Base-by-base conservation (phyloP, 2,113 vertebrate species). In the Psilopogon haemacephalus region DNA sequence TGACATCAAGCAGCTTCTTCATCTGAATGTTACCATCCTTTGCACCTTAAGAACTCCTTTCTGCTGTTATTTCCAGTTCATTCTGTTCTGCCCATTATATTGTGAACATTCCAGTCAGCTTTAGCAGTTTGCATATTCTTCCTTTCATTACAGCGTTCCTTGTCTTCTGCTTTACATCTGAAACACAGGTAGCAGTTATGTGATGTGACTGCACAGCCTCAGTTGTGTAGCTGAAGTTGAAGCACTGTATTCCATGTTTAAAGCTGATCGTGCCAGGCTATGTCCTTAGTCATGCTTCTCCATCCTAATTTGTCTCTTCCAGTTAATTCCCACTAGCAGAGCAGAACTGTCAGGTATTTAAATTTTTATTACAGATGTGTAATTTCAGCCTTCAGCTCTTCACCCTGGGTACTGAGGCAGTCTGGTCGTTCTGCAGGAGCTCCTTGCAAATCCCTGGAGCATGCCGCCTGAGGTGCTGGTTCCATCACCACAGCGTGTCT, bases 401-500 rank as follows among this genome's bases (percentile, higher is more conserved):
- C 21, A 14, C 6, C 27, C 42, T 54, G 44, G 15, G 38, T 23
- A 24, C 42, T 46, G 62, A 63, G 35, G 9, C 58, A 35, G 38
- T 59, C 18, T 5, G 30, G 28, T 46, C 54, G 7, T 78, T 78
- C 26, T 56, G 48, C 73, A 42, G 78, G 28, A 71, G 32, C 60
- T 59, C 44, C n/a, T 56, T 35, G 28, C 52, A 54, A 6, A 44
- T 73, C 38, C 32, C 35, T 3, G 0, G n/a, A 27, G 23, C 8
- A 0, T 37, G 56, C 56, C 56, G 69, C 37, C 59, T 6, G 44
- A 52, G 33, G 18, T 27, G 62, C 62, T 18, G 26, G 5, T 54
- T 2, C 24, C 32, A 3, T 28, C 38, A 18, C 38, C 0, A 1
- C 68, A 32, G n/a, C 0, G 0, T 24, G 21, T 78, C 33, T 81